A percentile compares a stretch with the other conserved stretches of the same genome.
Conservation (phyloP, 2,888 invertebrate genomes). For the Congeria kusceri region DNA sequence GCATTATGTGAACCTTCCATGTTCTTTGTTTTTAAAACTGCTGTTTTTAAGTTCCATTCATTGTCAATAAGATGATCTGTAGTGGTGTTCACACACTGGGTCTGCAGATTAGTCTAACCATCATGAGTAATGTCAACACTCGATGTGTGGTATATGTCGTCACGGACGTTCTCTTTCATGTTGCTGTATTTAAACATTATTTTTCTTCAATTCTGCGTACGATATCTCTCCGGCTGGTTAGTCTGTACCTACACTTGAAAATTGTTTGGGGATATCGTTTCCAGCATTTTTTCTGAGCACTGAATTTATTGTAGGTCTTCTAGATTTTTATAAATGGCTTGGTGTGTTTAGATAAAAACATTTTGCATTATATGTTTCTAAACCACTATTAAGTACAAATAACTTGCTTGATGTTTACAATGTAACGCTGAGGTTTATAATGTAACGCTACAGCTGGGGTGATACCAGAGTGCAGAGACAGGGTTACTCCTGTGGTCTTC, state of each 20-base stretch:
- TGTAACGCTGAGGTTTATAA: slow-evolving; percentile 5
- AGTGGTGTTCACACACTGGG: slow-evolving; percentile 24
- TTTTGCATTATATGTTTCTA: too few relatives aligned
- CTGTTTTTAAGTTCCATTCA: slow-evolving; percentile 30
- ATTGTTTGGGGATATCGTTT: too few relatives aligned
- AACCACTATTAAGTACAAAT: too few relatives aligned
- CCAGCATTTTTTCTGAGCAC: too few relatives aligned
- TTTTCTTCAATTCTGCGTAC: too few relatives aligned
- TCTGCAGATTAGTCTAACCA: slow-evolving; percentile 33
- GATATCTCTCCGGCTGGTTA: too few relatives aligned
- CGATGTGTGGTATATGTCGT: neutral
- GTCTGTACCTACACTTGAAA: too few relatives aligned
- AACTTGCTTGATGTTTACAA: neutral
- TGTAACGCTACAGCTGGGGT: neutral
- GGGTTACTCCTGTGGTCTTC: slow-evolving; percentile 25
- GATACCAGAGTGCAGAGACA: slow-evolving; percentile 36
- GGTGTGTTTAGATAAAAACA: too few relatives aligned
- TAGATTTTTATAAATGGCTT: too few relatives aligned
- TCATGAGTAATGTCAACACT: slow-evolving; percentile 36
- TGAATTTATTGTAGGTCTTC: too few relatives aligned
- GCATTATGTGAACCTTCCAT: slow-evolving; percentile 33
- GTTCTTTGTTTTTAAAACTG: slow-evolving; percentile 23
- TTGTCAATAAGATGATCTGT: slow-evolving; percentile 34
- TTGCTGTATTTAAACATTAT: too few relatives aligned
- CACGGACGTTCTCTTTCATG: too few relatives aligned